Percentiles rank a stretch among this genome's conserved stretches.
Evolutionary conservation across 2,113 vertebrate species (phyloP).

Genomic region (Casuarius casuarius): DNA sequence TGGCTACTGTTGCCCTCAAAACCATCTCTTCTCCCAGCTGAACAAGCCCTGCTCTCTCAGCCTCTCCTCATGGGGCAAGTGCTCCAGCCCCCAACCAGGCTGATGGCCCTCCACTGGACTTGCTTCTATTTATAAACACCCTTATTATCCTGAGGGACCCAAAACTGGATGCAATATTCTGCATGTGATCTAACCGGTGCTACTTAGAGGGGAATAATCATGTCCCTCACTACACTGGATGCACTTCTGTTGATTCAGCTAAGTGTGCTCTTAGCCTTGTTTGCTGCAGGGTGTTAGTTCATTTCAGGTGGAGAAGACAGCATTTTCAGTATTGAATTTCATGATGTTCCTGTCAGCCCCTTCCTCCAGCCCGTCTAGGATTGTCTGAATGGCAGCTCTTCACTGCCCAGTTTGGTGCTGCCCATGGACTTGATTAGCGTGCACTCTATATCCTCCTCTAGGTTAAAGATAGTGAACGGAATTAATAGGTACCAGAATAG

Average conservation of each 20-base stretch:
- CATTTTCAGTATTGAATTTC: neutral
- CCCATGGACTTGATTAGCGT: neutral
- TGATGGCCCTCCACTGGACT: neutral
- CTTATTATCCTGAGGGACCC: neutral
- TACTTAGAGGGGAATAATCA: neutral
- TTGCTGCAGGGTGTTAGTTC: neutral
- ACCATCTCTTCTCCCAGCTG: neutral
- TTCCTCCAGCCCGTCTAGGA: neutral
- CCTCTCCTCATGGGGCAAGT: neutral
- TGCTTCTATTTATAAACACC: neutral
- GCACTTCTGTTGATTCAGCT: no score
- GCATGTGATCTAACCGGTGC: neutral
- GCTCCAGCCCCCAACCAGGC: neutral
- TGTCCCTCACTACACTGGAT: neutral
- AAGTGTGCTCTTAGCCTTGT: neutral
- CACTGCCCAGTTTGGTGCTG: neutral
- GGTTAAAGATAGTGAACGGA: neutral
- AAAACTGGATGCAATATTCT: neutral
- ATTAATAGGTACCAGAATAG: rapidly evolving
- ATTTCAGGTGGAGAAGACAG: neutral
- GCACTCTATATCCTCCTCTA: neutral
- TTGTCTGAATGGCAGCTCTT: neutral
- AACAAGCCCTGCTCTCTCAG: neutral
- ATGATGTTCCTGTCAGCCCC: neutral
- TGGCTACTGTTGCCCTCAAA: neutral